Conservation (phyloP, 2,113 vertebrate species). For the Eublepharis macularius region DNA sequence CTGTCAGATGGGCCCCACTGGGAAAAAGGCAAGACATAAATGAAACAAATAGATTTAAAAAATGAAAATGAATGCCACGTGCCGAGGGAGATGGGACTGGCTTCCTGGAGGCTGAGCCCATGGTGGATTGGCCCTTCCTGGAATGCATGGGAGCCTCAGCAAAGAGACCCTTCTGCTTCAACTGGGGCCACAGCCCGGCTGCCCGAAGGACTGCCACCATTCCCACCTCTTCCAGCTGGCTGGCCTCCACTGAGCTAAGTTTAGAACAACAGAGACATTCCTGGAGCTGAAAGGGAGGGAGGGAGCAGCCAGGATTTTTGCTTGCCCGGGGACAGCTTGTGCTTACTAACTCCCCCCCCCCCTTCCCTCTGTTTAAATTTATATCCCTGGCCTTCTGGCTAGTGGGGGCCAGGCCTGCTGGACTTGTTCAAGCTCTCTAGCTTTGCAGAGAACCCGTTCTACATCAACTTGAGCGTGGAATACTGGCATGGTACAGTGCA, state of each 20-base stretch:
- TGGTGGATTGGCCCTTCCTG: too few species aligned
- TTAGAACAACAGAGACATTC: slow-evolving; percentile 20
- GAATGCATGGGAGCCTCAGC: too few species aligned
- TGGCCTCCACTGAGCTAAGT: neutral
- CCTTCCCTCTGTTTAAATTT: neutral
- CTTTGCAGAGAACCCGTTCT: neutral
- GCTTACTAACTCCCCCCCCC: neutral
- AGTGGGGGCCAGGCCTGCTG: neutral
- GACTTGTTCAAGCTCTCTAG: too few species aligned
- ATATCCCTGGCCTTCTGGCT: neutral
- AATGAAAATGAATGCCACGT: too few species aligned
- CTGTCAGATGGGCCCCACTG: too few species aligned
- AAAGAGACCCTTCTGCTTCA: neutral
- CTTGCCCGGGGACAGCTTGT: neutral
- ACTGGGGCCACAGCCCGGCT: neutral
- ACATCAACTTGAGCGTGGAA: neutral
- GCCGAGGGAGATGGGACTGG: too few species aligned
- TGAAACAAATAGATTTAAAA: too few species aligned
- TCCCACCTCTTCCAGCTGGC: neutral
- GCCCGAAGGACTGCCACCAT: neutral
- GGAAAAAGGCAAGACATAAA: too few species aligned
- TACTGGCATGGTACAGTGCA: neutral
- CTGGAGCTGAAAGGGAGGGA: neutral
- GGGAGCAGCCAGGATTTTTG: neutral
- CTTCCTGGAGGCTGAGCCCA: too few species aligned